Conservation (phyloP, 2,113 vertebrate species). For the Scartelaos histophorus region DNA sequence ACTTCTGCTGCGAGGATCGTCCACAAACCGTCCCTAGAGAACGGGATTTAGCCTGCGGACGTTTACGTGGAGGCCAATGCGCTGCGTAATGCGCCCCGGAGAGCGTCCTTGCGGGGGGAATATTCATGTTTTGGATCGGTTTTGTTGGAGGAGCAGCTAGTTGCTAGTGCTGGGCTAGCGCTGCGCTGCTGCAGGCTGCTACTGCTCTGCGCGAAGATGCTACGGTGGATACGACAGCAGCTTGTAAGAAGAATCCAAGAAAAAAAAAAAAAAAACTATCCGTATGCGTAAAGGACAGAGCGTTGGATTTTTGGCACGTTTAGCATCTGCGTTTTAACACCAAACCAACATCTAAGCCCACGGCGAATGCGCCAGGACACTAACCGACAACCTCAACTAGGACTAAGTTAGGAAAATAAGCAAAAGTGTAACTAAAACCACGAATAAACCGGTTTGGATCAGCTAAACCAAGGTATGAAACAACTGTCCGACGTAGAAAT, state of each 20-base stretch:
- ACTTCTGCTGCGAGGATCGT: slow-evolving; percentile 19
- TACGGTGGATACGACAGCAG: slow-evolving; percentile 95
- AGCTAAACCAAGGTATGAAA: no score
- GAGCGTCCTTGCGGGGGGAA: slow-evolving; percentile 38
- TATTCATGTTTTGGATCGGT: slow-evolving; percentile 57
- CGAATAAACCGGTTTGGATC: no score
- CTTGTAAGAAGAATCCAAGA: slow-evolving; percentile 80
- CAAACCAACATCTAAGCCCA: not conserved
- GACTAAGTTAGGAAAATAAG: not conserved
- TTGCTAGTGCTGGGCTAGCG: slow-evolving; percentile 71
- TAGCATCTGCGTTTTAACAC: not conserved
- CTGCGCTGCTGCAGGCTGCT: slow-evolving; percentile 59
- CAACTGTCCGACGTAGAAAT: not conserved
- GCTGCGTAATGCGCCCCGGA: slow-evolving; percentile 54
- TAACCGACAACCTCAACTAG: not conserved
- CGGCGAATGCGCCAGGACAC: not conserved
- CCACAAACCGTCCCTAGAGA: slow-evolving; percentile 16
- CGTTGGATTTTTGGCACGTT: not conserved
- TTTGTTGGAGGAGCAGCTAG: slow-evolving; percentile 64
- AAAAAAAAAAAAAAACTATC: no score
- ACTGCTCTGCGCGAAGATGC: slow-evolving; percentile 77
- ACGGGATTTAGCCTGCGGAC: slow-evolving; percentile 19
- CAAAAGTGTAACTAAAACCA: no score
- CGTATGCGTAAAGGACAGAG: not conserved
- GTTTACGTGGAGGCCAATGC: slow-evolving; percentile 9